Base-by-base conservation (phyloP, 2,888 invertebrate genomes). In the Clitarchus hookeri region DNA sequence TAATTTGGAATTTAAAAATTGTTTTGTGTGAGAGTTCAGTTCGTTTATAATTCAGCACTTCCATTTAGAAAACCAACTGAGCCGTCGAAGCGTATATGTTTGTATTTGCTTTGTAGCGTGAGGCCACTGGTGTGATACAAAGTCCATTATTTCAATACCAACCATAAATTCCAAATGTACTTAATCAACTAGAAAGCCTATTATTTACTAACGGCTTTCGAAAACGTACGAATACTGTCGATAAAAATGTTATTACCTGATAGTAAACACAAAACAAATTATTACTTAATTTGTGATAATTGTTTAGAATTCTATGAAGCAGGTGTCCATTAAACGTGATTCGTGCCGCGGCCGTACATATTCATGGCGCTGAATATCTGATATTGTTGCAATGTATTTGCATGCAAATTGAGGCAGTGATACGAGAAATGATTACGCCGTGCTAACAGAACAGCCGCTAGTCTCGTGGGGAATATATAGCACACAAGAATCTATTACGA, bases 141-240 rank as follows among this genome's bases (percentile, higher is more conserved):
- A n/a, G 65, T 19, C 65, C 65, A 65, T 65, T 65, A 65, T 12
- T 19, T n/a, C 8, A 65, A n/a, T 65, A 65, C 16, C 65, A 23
- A 65, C 65, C 65, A 65, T 65, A 65, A 65, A 65, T 65, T 65
- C 65, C 65, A 11, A 65, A 65, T 23, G 65, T 65, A 19, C n/a
- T 65, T 65, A 65, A 65, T 65, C 65, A 65, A 65, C 65, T 6
- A 65, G 65, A 65, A 65, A 65, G 8, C 65, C 65, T 65, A 65
- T 65, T 65, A 65, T 65, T 65, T 65, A 65, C 65, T n/a, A 65
- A 65, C 65, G 65, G n/a, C 65, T 65, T 65, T 65, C 65, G 65
- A 65, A 65, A 65, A 65, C 65, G 65, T 23, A 65, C n/a, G 65
- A 65, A 65, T 65, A n/a, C 65, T 65, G 65, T 65, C 65, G n/a